Evolutionary conservation across 1,140 invertebrate species (phyloP).

Genomic region (Aphis craccivora): DNA sequence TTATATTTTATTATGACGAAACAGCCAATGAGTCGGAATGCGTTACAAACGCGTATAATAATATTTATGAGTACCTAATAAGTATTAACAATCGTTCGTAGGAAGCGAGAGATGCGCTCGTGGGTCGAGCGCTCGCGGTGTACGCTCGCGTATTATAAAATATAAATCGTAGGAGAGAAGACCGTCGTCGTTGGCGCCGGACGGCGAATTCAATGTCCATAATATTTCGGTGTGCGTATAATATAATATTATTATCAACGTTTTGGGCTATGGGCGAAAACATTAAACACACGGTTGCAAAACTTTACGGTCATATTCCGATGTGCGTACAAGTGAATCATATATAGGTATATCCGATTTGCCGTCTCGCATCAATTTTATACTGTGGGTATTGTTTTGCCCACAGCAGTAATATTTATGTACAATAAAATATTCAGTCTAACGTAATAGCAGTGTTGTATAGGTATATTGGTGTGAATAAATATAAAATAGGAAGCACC

Average conservation of each 20-base stretch:
- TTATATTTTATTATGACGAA: not conserved
- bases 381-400: not conserved
- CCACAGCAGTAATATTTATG: not conserved
- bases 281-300: not conserved
- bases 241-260: not conserved
- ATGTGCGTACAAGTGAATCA: not conserved
- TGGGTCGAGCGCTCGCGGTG: not conserved
- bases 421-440: not conserved
- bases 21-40: not conserved
- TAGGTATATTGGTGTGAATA: not conserved
- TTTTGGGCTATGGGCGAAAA: not conserved
- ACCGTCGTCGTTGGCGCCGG: not conserved
- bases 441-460: not conserved
- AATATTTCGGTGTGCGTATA: not conserved
- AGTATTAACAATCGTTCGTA: conserved; percentile 8
- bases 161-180: not conserved
- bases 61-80: not conserved
- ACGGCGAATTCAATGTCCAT: not conserved
- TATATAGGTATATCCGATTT: no score
- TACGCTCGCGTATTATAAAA: not conserved
- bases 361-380: not conserved
- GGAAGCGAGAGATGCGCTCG: conserved; percentile 21
- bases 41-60: not conserved
- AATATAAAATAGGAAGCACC: not conserved
- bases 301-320: not conserved